Base-by-base conservation (phyloP, 1,140 invertebrate species). In the Hycleus phaleratus region DNA sequence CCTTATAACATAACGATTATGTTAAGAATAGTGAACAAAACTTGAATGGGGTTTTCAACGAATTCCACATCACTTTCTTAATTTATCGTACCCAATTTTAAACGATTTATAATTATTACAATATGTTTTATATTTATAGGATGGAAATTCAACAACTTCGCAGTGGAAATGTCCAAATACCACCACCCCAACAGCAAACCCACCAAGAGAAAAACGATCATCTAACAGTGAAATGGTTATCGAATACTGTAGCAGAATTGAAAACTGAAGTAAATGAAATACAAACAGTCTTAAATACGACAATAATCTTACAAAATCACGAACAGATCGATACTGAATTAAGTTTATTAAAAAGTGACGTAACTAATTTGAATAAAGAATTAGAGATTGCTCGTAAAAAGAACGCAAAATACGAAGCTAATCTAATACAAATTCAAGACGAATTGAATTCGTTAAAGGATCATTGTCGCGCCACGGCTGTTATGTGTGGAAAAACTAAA, bases 211-310 rank as follows among this genome's bases (percentile, higher is more conserved):
- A 70, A 56, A 77, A 77, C 67, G 76, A 77, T 38, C 71, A 71
- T 12, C 58, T 77, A 42, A 76, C 73, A 1, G 40, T 76, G 18
- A 74, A 76, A 62, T 77, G 75, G 75, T 64, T 77, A 43, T 68
- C 73, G 26, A 67, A 67, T 39, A 54, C 66, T 8, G 60, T 77
- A 7, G 49, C 61, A 42, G 74, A 77, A 62, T 49, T 77, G 42
- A 69, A 72, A 49, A 68, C 61, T 5, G 76, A 77, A 67, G 51
- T 76, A 10, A 56, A 63, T 8, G 76, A 77, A 64, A 46, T 75
- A n/a, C 72, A 74, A 49, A 59, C 53, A n/a, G 61, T 68, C 2
- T 56, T 73, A 4, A 75, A 75, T 49, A 66, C 71, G 9, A 69
- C 72, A 5, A 63, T 64, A 9, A 65, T 71, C 10, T 60, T 74